Percentiles rank a stretch among this genome's conserved stretches.
These are phyloP conservation scores for Gopherus evgoodei DNA, from an alignment of 2,113 vertebrate species.

Conservation along the genomic window DNA sequence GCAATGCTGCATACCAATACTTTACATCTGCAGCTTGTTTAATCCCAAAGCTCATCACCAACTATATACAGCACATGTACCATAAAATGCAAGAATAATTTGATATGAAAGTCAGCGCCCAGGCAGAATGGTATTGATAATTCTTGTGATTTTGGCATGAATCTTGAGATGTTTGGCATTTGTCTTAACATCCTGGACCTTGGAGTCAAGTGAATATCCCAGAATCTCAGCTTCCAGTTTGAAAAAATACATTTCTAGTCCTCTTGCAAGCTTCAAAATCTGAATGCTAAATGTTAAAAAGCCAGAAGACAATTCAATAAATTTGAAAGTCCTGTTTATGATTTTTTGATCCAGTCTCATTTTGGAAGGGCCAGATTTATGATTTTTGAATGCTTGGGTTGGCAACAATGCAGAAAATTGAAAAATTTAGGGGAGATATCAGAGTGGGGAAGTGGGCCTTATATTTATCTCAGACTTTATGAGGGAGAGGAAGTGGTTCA, in stretches of 20 bases:
- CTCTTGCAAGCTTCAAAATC: neutral
- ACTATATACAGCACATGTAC: neutral
- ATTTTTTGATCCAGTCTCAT: neutral
- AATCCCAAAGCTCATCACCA: neutral
- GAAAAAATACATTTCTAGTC: neutral
- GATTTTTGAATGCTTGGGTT: neutral
- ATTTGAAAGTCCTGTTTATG: neutral
- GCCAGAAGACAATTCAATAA: neutral
- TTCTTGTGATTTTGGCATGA: neutral
- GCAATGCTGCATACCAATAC: too few relatives aligned
- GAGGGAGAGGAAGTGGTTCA: accelerated
- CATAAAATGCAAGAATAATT: neutral
- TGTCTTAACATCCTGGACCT: neutral
- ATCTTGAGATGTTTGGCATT: neutral
- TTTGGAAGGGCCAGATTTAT: neutral
- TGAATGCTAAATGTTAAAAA: neutral
- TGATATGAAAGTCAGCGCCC: neutral
- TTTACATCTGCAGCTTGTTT: neutral
- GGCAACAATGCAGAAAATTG: neutral
- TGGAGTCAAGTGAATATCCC: neutral
- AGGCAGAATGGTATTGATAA: neutral
- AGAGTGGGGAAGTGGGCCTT: neutral
- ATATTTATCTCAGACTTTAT: neutral
- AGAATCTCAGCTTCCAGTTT: neutral
- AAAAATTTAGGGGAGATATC: neutral